phyloP scores from a whole-genome alignment of 2,113 vertebrate genomes.

The Vulpes ferrilata region DNA sequence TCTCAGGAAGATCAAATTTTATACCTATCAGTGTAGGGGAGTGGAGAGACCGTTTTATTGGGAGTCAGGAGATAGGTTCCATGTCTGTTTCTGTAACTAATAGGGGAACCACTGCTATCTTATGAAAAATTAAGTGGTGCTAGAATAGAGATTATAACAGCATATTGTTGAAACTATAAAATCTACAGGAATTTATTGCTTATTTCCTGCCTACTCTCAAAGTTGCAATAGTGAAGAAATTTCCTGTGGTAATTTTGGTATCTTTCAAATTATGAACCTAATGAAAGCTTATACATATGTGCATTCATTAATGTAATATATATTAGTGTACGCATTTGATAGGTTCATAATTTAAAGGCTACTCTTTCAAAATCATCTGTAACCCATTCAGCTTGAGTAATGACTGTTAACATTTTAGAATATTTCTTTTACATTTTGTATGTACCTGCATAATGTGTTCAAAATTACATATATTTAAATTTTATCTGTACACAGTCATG shows the following conservation, averaged over 20 bases:
- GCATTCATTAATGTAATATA: not conserved
- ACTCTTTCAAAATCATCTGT: not conserved
- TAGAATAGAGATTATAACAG: not conserved
- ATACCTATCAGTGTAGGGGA: not conserved
- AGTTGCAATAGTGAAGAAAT: not conserved
- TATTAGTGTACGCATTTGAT: not conserved
- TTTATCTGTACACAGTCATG: not conserved
- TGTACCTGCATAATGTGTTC: not conserved
- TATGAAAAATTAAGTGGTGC: not conserved
- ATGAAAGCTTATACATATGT: not conserved
- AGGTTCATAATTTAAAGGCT: not conserved
- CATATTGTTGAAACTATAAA: not conserved
- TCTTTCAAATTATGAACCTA: not conserved
- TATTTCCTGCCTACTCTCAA: not conserved
- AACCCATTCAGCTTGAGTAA: not conserved
- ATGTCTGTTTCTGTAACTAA: not conserved
- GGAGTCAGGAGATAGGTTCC: not conserved
- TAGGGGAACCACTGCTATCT: not conserved
- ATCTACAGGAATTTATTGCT: not conserved
- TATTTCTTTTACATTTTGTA: not conserved
- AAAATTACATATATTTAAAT: slow-evolving; percentile 20
- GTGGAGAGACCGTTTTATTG: not conserved
- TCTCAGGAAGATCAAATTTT: not conserved
- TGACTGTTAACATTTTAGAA: not conserved
- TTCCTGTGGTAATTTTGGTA: not conserved